phyloP scores from a whole-genome alignment of 2,113 vertebrate species.

The Lutjanus erythropterus region DNA sequence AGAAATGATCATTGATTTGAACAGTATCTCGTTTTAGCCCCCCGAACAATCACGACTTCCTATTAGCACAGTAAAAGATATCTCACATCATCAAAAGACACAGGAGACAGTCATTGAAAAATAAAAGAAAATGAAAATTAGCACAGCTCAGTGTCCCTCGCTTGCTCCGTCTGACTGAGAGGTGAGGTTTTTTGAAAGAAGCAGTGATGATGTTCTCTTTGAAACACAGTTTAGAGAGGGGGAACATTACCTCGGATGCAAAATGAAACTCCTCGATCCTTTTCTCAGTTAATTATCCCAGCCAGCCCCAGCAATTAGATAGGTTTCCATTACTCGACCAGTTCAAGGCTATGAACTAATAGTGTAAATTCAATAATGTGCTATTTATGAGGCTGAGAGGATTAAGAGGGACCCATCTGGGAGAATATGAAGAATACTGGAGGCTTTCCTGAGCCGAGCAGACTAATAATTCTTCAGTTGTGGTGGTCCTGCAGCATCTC shows the following conservation, averaged over 20 bases:
- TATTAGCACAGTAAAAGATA: constrained; percentile 53
- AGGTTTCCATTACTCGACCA: constrained; percentile 65
- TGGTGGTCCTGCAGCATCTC: constrained; percentile 38
- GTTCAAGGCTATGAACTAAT: constrained; percentile 65
- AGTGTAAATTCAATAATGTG: constrained; percentile 72
- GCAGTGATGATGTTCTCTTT: constrained; percentile 34
- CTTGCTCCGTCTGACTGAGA: constrained; percentile 7
- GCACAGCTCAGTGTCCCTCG: neutral
- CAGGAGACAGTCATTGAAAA: constrained; percentile 32
- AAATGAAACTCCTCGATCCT: constrained; percentile 36
- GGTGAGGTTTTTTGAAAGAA: constrained; percentile 26
- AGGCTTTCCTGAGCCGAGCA: neutral
- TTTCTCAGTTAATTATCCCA: constrained; percentile 67
- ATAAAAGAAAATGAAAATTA: constrained; percentile 38
- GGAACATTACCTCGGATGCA: constrained; percentile 42
- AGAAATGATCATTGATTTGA: constrained; percentile 59
- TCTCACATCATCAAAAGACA: constrained; percentile 41
- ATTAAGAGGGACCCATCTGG: constrained; percentile 49
- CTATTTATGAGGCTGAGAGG: constrained; percentile 62
- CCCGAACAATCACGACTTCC: constrained; percentile 40
- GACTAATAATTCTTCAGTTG: constrained; percentile 17
- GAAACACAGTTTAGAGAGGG: constrained; percentile 29
- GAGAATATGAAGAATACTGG: constrained; percentile 34
- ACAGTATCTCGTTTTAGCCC: constrained; percentile 38
- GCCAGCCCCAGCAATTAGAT: constrained; percentile 57